phyloP scores from a whole-genome alignment of 2,888 invertebrate species.

The Therioaphis trifolii region DNA sequence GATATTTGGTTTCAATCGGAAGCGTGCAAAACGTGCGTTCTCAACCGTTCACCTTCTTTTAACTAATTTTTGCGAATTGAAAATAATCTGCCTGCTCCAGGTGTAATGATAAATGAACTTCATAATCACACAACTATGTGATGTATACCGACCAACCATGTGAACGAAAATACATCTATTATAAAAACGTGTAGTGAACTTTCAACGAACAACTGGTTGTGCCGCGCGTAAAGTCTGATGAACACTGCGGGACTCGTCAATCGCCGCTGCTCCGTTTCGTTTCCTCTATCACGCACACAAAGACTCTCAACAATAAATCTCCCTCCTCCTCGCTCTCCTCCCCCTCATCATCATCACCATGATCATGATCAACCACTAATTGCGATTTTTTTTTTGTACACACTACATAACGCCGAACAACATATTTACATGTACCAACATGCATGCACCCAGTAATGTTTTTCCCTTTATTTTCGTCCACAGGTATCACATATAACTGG shows the following conservation, averaged over 20 bases:
- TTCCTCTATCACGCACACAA: constrained; percentile 24
- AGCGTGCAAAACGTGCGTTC: neutral
- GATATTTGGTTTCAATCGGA: constrained; percentile 42
- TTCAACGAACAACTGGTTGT: constrained; percentile 53
- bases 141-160: constrained; percentile 60
- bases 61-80: constrained; percentile 91
- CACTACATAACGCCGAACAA: neutral
- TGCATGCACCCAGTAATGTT: neutral
- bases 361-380: neutral
- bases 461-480: neutral
- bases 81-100: constrained; percentile 92
- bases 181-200: constrained; percentile 26
- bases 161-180: constrained; percentile 64
- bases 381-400: neutral
- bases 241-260: constrained; percentile 39
- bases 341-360: no score
- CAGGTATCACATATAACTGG: neutral
- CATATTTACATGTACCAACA: neutral
- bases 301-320: constrained; percentile 28
- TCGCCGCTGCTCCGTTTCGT: neutral
- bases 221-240: constrained; percentile 25
- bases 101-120: constrained; percentile 79
- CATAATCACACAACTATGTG: constrained; percentile 63
- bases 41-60: constrained; percentile 84
- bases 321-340: neutral